Evolutionary conservation across 2,113 vertebrate species (phyloP).

Genomic region (Nematolebias whitei): DNA sequence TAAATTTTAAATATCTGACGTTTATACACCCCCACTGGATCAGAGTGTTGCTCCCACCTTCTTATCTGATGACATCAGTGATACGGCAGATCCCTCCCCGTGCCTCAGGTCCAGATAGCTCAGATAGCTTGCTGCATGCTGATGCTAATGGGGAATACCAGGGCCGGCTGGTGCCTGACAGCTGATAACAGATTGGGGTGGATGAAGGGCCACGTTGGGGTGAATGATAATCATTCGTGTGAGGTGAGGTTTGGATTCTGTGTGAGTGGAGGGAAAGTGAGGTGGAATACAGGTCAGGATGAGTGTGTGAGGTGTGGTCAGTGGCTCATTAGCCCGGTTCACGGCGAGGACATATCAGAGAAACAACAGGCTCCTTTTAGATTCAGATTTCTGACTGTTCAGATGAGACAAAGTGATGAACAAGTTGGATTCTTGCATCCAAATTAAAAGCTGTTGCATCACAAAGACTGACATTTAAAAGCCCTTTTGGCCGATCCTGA

Average conservation of each 20-base stretch:
- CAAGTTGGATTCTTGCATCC: background rate
- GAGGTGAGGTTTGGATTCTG: slow-evolving; percentile 37
- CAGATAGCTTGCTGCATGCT: slow-evolving; percentile 74
- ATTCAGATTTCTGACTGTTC: slow-evolving; percentile 38
- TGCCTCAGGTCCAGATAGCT: slow-evolving; percentile 64
- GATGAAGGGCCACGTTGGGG: slow-evolving; percentile 28
- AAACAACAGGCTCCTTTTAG: slow-evolving; percentile 52
- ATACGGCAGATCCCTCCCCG: slow-evolving; percentile 50
- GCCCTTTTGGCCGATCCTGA: too few relatives aligned
- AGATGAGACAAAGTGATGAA: too few relatives aligned
- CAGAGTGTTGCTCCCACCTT: slow-evolving; percentile 39
- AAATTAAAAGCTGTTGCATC: background rate
- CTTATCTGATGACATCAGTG: slow-evolving; percentile 79
- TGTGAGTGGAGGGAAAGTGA: slow-evolving; percentile 65
- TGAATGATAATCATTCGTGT: slow-evolving; percentile 47
- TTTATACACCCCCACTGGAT: background rate
- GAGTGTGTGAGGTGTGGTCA: slow-evolving; percentile 66
- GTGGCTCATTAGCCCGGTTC: slow-evolving; percentile 61
- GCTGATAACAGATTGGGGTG: slow-evolving; percentile 65
- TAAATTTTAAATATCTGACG: background rate
- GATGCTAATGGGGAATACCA: slow-evolving; percentile 68
- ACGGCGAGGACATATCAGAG: slow-evolving; percentile 42
- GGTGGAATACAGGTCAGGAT: slow-evolving; percentile 66
- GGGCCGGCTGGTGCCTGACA: slow-evolving; percentile 63
- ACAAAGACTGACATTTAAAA: background rate